Percentiles rank a stretch among this genome's conserved stretches.
phyloP scores from a whole-genome alignment of 2,113 vertebrate genomes.

The Mobula birostris region DNA sequence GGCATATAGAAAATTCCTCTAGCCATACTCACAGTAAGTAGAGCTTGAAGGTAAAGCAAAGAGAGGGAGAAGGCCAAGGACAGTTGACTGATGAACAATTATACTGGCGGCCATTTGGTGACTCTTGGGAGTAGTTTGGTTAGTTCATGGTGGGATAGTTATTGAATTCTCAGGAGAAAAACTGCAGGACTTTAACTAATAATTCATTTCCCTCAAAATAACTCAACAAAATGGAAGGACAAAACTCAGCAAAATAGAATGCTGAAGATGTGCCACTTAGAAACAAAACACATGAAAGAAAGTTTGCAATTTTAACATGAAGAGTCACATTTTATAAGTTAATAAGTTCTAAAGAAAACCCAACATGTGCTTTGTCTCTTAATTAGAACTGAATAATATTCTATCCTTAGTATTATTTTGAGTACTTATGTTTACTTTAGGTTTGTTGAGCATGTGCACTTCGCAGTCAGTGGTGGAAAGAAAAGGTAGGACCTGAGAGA shows the following conservation, averaged over 20 bases:
- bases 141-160: neutral
- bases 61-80: neutral
- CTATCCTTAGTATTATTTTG: neutral
- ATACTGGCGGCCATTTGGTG: neutral
- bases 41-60: neutral
- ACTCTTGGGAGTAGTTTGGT: neutral
- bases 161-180: neutral
- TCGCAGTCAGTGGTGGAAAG: neutral
- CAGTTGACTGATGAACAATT: neutral
- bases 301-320: neutral
- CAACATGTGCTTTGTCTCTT: neutral
- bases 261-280: neutral
- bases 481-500: neutral
- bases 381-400: neutral
- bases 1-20: neutral
- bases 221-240: neutral
- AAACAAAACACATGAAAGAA: neutral
- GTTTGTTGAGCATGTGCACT: neutral
- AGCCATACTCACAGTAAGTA: neutral
- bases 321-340: neutral
- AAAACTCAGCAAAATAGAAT: neutral
- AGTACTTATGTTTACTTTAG: neutral
- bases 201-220: neutral
- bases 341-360: neutral
- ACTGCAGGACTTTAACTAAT: neutral